Evolutionary conservation across 2,797 vertebrate species (phyloP).

Genomic region (Rallus crepitans): DNA sequence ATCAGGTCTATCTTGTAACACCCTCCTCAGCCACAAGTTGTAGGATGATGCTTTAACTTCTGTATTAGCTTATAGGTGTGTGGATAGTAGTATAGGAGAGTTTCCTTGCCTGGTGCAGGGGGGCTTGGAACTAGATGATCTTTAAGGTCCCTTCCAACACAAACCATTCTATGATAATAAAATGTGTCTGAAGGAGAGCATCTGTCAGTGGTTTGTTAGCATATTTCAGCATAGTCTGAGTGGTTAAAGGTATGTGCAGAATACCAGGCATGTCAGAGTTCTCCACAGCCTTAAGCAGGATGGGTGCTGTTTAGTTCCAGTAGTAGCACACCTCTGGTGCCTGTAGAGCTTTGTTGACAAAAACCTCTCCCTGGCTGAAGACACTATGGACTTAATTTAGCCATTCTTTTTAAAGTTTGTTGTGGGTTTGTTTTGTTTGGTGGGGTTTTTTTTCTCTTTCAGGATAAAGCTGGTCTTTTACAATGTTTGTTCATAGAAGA

Average conservation of each 20-base stretch:
- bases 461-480: not conserved
- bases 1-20: not conserved
- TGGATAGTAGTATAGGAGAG: too few species aligned
- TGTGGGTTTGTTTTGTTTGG: too few species aligned
- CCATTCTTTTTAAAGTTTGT: not conserved
- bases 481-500: not conserved
- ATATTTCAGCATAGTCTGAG: not conserved
- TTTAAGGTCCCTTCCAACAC: too few species aligned
- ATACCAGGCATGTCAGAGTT: rapidly evolving
- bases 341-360: not conserved
- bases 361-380: not conserved
- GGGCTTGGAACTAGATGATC: too few species aligned
- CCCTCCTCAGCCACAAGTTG: not conserved
- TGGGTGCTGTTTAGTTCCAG: not conserved
- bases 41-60: not conserved
- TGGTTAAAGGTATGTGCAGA: not conserved
- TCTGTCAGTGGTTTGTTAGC: not conserved
- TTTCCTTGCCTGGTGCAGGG: too few species aligned
- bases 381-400: not conserved
- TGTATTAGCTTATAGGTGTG: not conserved
- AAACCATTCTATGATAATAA: too few species aligned
- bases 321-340: not conserved
- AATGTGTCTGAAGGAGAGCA: not conserved
- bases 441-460: not conserved
- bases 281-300: not conserved